Evolutionary conservation across 2,888 invertebrate genomes (phyloP).

Genomic region (Drosophila ezoana): DNA sequence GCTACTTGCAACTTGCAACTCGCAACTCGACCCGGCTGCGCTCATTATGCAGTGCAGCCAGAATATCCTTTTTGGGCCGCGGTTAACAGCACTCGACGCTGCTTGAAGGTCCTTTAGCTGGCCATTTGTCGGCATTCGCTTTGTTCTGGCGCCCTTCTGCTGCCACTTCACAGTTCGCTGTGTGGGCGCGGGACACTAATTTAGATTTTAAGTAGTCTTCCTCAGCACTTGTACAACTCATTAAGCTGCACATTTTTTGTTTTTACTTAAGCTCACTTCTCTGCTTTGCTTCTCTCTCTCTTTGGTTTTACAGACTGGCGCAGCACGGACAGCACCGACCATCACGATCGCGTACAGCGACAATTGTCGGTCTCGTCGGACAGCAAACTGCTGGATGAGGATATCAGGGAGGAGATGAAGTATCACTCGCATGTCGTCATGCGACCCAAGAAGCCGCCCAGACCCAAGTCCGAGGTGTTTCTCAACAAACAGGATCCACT

Average conservation of each 20-base stretch:
- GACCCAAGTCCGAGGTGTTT: conserved; percentile 98
- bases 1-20: too few species aligned
- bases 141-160: conserved; percentile 16
- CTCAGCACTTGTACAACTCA: conserved; percentile 63
- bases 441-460: conserved; percentile 95
- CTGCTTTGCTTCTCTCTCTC: conserved; percentile 11
- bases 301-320: conserved; percentile 89
- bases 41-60: conserved; percentile 64
- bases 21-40: conserved; percentile 19
- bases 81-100: conserved; percentile 35
- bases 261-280: conserved; percentile 13
- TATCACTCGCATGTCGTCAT: conserved; percentile 91
- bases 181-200: conserved; percentile 39
- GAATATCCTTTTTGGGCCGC: conserved; percentile 38
- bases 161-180: not conserved
- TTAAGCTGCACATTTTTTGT: conserved; percentile 58
- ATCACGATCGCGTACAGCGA: conserved; percentile 94
- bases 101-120: conserved; percentile 39
- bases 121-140: conserved; percentile 54
- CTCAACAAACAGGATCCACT: conserved; percentile 91
- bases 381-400: conserved; percentile 95
- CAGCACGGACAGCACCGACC: conserved; percentile 87
- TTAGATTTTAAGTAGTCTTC: conserved; percentile 58
- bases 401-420: conserved; percentile 91
- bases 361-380: conserved; percentile 96